Evolutionary conservation across 35 echinoderm and acorn worm genomes (phyloP).

Genomic region (Ptychodera flava): DNA sequence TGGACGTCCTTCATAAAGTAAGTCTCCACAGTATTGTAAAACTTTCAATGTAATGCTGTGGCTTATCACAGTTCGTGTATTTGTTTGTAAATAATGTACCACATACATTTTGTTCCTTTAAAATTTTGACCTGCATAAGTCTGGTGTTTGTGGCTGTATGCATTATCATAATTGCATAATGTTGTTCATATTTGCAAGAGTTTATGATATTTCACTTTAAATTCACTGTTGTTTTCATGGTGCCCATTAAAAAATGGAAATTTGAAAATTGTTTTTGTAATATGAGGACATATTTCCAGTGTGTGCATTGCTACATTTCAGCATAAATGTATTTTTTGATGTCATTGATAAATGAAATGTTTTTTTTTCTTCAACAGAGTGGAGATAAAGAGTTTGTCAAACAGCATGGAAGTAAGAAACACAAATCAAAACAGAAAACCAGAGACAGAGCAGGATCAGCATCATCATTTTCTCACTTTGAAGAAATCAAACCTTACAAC

Average conservation of each 20-base stretch:
- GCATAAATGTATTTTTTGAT: neutral
- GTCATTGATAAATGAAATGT: neutral
- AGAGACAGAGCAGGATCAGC: neutral
- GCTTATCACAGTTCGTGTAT: neutral
- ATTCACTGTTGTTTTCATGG: neutral
- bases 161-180: neutral
- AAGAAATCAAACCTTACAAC: neutral
- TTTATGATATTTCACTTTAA: no score
- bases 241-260: neutral
- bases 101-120: neutral
- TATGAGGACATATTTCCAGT: no score
- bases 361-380: neutral
- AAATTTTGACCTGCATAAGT: no score
- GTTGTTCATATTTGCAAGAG: neutral
- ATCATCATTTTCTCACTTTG: neutral
- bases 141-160: neutral
- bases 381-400: neutral
- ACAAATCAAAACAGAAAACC: neutral
- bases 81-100: neutral
- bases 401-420: neutral
- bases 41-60: no score
- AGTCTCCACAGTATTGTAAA: no score
- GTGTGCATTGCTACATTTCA: neutral
- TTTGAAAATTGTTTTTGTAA: no score
- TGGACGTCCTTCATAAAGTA: neutral